Percentiles rank a stretch among this genome's conserved stretches.
These are phyloP conservation scores for Stenolophus ochropezus DNA, from an alignment of 2,888 invertebrate species.

Conservation along the genomic window DNA sequence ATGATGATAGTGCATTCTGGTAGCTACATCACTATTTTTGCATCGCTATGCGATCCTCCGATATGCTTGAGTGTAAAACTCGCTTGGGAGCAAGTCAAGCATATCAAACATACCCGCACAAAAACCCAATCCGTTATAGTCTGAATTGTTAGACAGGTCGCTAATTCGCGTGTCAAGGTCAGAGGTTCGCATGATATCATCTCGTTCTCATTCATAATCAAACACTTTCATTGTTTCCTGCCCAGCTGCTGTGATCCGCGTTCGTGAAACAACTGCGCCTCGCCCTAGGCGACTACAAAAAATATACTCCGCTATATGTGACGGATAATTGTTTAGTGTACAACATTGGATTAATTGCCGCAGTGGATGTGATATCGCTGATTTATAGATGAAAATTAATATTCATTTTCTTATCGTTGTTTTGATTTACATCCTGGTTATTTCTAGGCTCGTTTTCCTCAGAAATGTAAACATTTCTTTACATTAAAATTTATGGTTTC, in stretches of 20 bases:
- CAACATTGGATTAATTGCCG: slow-evolving; percentile 18
- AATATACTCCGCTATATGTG: background rate
- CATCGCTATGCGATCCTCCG: background rate
- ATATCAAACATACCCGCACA: slow-evolving; percentile 4
- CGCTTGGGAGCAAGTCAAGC: background rate
- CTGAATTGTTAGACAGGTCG: slow-evolving; percentile 17
- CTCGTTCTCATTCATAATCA: slow-evolving; percentile 27
- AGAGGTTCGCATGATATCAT: slow-evolving; percentile 32
- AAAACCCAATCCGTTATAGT: slow-evolving; percentile 12
- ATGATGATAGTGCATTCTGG: background rate
- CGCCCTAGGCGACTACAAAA: slow-evolving; percentile 4
- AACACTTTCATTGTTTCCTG: slow-evolving; percentile 17
- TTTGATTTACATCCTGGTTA: slow-evolving; percentile 2
- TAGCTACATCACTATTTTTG: background rate
- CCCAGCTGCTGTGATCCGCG: slow-evolving; percentile 19
- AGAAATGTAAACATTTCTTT: slow-evolving; percentile 1
- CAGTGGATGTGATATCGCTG: slow-evolving; percentile 1
- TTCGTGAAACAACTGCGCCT: slow-evolving; percentile 15
- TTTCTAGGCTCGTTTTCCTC: background rate
- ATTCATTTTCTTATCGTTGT: slow-evolving; percentile 13
- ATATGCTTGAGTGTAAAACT: background rate
- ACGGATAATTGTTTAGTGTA: slow-evolving; percentile 7
- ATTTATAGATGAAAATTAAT: slow-evolving; percentile 22
- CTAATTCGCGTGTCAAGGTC: slow-evolving; percentile 34
- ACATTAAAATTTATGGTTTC: no score